Conservation (phyloP, 2,888 invertebrate species). For the Furcula furcula region DNA sequence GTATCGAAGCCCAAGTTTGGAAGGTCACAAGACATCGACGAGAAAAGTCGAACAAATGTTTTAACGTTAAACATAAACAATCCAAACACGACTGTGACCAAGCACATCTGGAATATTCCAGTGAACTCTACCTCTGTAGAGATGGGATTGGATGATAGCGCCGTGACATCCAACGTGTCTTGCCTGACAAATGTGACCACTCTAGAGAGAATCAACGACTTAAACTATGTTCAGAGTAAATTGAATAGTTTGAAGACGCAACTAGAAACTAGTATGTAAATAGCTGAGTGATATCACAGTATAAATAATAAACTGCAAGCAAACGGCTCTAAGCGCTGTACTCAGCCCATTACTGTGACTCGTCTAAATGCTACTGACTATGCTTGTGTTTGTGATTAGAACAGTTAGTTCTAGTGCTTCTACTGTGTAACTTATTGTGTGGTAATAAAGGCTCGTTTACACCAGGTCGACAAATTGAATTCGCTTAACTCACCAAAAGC, state of each 20-base stretch:
- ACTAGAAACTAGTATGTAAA: slow-evolving; percentile 60
- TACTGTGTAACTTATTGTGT: no score
- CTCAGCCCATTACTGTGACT: no score
- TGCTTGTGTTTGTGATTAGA: no score
- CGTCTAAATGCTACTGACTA: no score
- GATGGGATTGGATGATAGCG: slow-evolving; percentile 34
- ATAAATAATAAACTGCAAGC: background rate
- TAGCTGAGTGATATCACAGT: background rate
- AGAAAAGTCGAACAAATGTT: slow-evolving; percentile 22
- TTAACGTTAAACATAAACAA: slow-evolving; percentile 42
- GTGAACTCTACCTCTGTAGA: slow-evolving; percentile 37
- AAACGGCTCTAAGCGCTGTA: no score
- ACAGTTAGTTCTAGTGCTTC: no score
- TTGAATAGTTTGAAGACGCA: slow-evolving; percentile 58
- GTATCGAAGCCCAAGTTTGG: slow-evolving; percentile 21
- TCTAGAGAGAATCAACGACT: slow-evolving; percentile 68
- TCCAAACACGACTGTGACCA: slow-evolving; percentile 37
- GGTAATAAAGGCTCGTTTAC: no score
- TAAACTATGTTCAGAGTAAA: slow-evolving; percentile 66
- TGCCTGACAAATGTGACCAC: slow-evolving; percentile 62
- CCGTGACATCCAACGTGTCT: slow-evolving; percentile 34
- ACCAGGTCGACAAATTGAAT: no score
- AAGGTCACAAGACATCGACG: slow-evolving; percentile 4
- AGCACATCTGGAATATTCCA: slow-evolving; percentile 52
- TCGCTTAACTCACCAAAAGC: no score